Conservation (phyloP, 1,140 invertebrate genomes). For the Panulirus ornatus region DNA sequence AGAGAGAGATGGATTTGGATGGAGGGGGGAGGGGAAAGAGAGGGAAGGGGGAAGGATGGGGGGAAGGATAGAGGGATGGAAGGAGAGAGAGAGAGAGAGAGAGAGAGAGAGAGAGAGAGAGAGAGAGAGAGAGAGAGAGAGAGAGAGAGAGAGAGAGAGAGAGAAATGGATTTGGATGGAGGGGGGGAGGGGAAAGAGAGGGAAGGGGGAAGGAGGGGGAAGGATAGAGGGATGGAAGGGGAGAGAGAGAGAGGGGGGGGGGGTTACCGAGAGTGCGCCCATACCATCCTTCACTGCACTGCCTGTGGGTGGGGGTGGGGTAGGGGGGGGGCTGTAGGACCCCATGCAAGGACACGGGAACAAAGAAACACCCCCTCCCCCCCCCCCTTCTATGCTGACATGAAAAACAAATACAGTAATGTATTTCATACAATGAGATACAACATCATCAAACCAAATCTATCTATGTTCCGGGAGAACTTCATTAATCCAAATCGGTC, state of each 20-base stretch:
- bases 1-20: background rate
- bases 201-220: constrained; percentile 15
- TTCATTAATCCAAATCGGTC: too few species aligned
- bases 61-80: background rate
- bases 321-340: too few species aligned
- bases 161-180: background rate
- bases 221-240: background rate
- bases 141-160: constrained; percentile 10
- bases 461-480: too few species aligned
- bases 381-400: too few species aligned
- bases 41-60: background rate
- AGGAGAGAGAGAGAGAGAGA: background rate
- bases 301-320: too few species aligned
- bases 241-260: background rate
- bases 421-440: too few species aligned
- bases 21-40: background rate
- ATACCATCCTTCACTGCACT: too few species aligned
- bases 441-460: too few species aligned
- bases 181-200: background rate
- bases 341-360: too few species aligned
- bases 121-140: background rate
- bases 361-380: too few species aligned
- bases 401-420: too few species aligned
- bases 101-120: constrained; percentile 4
- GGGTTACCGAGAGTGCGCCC: too few species aligned